Conservation (phyloP, 2,113 vertebrate species). For the Hemichromis elongatus region DNA sequence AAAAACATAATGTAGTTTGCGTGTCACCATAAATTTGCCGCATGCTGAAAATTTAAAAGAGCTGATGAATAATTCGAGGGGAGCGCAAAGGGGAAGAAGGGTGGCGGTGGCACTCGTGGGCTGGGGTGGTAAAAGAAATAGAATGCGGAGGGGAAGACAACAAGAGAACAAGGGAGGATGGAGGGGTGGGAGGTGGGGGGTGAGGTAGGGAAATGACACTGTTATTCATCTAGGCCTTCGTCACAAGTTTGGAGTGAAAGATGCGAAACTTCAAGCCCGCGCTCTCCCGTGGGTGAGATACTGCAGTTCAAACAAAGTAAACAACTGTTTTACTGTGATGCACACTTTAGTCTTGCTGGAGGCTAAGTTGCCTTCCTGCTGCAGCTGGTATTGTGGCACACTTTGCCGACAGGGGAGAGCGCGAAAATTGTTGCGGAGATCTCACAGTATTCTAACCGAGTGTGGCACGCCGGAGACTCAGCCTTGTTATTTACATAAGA, state of each 20-base stretch:
- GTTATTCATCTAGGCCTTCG: constrained; percentile 82
- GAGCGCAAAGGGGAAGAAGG: constrained; percentile 49
- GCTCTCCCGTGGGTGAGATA: constrained; percentile 80
- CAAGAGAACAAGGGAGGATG: not conserved
- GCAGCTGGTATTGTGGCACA: constrained; percentile 63
- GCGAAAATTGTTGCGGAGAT: constrained; percentile 43
- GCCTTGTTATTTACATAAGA: constrained; percentile 55
- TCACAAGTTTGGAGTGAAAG: constrained; percentile 75
- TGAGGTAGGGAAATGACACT: constrained; percentile 70
- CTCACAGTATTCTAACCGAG: constrained; percentile 38
- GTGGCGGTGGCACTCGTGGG: not conserved
- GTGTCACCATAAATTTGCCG: constrained; percentile 84
- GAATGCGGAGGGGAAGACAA: constrained; percentile 50
- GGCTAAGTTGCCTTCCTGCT: constrained; percentile 80
- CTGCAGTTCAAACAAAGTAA: constrained; percentile 88
- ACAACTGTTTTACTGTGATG: constrained; percentile 89
- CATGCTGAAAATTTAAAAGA: constrained; percentile 79
- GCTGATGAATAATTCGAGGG: constrained; percentile 85
- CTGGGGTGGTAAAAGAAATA: constrained; percentile 12
- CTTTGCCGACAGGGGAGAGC: constrained; percentile 58
- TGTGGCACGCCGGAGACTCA: constrained; percentile 34
- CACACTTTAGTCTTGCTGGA: constrained; percentile 88
- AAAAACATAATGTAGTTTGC: constrained; percentile 77
- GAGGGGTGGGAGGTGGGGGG: not conserved
- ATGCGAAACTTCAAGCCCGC: constrained; percentile 80